Percentiles rank a stretch among this genome's conserved stretches.
Evolutionary conservation across 30 jellyfish, hydroid and myxozoan genomes (phyloP).

Genomic region (Sanderia malayensis): DNA sequence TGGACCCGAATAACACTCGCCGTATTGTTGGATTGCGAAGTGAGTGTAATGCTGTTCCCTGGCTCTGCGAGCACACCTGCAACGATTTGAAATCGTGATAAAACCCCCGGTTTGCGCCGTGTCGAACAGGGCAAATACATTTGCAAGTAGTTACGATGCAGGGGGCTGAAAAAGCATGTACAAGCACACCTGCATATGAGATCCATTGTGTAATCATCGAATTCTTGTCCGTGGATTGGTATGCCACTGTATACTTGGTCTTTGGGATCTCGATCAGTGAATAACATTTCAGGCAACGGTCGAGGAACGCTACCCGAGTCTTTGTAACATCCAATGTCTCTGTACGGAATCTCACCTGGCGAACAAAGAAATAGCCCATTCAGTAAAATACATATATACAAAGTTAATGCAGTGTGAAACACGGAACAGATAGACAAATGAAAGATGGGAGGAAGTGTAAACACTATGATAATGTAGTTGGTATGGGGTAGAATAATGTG

Average conservation of each 20-base stretch:
- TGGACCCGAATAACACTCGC: conserved; percentile 92
- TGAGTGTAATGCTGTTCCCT: conserved; percentile 72
- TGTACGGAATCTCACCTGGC: conserved; percentile 82
- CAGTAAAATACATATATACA: no score
- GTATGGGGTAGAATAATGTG: no score
- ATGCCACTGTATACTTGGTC: conserved; percentile 73
- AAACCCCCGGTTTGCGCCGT: no score
- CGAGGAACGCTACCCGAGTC: conserved; percentile 76
- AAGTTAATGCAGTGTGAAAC: no score
- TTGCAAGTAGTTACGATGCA: no score
- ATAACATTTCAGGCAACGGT: conserved; percentile 79
- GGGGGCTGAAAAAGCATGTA: no score
- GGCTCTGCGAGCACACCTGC: conserved; percentile 88
- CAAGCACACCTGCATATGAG: conserved; percentile 75
- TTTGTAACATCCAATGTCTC: conserved; percentile 74
- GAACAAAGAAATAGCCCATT: no score
- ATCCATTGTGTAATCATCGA: conserved; percentile 70
- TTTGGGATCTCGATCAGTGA: conserved; percentile 79
- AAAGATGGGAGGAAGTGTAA: no score
- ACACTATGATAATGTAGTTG: no score
- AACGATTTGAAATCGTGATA: no score
- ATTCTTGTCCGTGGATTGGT: conserved; percentile 83
- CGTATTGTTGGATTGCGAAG: conserved; percentile 84
- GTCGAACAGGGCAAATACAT: no score
- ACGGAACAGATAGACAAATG: no score